A percentile compares a stretch with the other conserved stretches of the same genome.
Evolutionary conservation across 2,113 vertebrate genomes (phyloP).

Genomic region (Lycaon pictus): DNA sequence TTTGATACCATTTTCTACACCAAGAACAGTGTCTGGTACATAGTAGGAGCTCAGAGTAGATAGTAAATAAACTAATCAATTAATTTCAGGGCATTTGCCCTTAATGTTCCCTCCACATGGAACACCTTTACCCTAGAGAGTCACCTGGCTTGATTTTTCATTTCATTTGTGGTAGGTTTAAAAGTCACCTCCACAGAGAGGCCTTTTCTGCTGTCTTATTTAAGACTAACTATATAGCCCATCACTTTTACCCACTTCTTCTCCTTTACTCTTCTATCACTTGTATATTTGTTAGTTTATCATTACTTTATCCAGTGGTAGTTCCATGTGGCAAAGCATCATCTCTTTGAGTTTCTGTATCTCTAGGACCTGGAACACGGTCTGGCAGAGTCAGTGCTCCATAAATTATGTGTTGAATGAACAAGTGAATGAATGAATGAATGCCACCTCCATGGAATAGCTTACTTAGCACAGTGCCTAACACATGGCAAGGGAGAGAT

Average conservation of each 20-base stretch:
- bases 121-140: not conserved
- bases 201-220: rapidly evolving
- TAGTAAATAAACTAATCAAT: not conserved
- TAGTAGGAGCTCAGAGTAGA: not conserved
- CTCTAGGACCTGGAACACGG: not conserved
- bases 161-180: not conserved
- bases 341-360: not conserved
- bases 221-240: not conserved
- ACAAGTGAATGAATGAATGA: not conserved
- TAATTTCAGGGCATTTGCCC: not conserved
- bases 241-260: not conserved
- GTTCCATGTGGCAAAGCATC: not conserved
- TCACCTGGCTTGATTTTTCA: not conserved
- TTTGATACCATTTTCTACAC: not conserved
- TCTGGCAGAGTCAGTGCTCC: not conserved
- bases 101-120: not conserved
- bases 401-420: not conserved
- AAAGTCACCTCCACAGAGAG: not conserved
- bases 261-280: not conserved
- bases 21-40: not conserved
- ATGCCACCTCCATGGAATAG: not conserved
- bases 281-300: not conserved
- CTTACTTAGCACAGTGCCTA: not conserved
- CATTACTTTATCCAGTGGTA: not conserved
- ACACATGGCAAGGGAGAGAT: not conserved